phyloP scores from a whole-genome alignment of 2,797 vertebrate species.

The Catamblyrhynchus diadema region DNA sequence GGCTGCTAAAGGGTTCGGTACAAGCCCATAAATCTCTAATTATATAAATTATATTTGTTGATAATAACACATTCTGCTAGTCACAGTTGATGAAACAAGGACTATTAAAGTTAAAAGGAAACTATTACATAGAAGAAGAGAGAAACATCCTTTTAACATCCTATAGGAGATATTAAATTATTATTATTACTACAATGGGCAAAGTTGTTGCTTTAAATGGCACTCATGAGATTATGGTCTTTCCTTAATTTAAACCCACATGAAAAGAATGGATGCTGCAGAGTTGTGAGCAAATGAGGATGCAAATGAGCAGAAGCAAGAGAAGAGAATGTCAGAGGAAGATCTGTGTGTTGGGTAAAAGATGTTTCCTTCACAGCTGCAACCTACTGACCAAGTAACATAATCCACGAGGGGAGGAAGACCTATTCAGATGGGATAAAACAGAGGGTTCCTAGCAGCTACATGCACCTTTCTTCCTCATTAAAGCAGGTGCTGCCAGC shows the following conservation, averaged over 20 bases:
- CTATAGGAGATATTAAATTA: neutral
- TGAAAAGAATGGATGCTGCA: neutral
- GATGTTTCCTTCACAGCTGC: neutral
- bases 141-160: neutral
- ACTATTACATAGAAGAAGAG: neutral
- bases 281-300: neutral
- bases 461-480: neutral
- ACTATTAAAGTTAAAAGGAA: conserved; percentile 23
- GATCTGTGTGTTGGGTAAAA: neutral
- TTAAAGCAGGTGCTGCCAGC: neutral
- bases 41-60: neutral
- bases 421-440: neutral
- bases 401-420: neutral
- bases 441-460: neutral
- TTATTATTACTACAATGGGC: neutral
- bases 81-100: neutral
- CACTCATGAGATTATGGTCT: neutral
- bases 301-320: neutral
- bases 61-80: neutral
- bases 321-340: neutral
- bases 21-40: conserved; percentile 14
- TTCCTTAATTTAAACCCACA: neutral
- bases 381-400: neutral
- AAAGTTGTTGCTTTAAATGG: neutral
- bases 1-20: neutral